Evolutionary conservation across 2,888 invertebrate species (phyloP), one percentile per base, ranked within the genome.

Genomic region (Cephus spinipes): DNA sequence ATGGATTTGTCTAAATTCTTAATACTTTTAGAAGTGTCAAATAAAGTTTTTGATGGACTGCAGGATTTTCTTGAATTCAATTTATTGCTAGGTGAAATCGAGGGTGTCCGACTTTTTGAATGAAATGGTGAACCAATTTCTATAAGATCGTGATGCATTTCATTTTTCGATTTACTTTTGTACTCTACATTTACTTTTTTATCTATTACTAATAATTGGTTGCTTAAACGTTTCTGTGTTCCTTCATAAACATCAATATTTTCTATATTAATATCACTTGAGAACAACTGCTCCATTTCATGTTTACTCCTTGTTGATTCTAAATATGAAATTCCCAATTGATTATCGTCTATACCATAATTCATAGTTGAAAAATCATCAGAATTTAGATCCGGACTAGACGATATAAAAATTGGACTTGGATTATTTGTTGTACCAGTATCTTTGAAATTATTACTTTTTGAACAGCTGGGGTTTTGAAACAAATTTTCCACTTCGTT

Each of bases 361-460:
- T 55, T 55, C 55, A 55, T 23, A 55, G 55, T 55, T 55, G 55
- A 9, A 75, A 23, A 68, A 73, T 11, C 31, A 36, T 79, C 83
- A 55, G 23, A 6, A 30, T 69, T 73, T n/a, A 73, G 32, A 32
- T 84, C 83, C 3, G 84, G 80, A 79, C 81, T 83, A 30, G 85
- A 85, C 32, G 80, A 78, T 74, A 86, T 75, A 1, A 82, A 71
- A 80, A 86, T 84, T 32, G 84, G 83, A 76, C 83, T 85, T 12
- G 80, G 69, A 77, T 68, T 76, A 36, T 36, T 34, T 33, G 23
- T 55, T 55, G 23, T 9, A 23, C 55, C 23, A 23, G 55, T 23
- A 55, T 6, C 23, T 55, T 23, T 23, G 9, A 55, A 23, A 55
- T 55, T 55, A 40, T 15, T 40, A 15, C 15, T 15, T 23, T 55